These are phyloP conservation scores for Eupithecia insigniata DNA, from an alignment of 2,888 invertebrate genomes.

Conservation along the genomic window DNA sequence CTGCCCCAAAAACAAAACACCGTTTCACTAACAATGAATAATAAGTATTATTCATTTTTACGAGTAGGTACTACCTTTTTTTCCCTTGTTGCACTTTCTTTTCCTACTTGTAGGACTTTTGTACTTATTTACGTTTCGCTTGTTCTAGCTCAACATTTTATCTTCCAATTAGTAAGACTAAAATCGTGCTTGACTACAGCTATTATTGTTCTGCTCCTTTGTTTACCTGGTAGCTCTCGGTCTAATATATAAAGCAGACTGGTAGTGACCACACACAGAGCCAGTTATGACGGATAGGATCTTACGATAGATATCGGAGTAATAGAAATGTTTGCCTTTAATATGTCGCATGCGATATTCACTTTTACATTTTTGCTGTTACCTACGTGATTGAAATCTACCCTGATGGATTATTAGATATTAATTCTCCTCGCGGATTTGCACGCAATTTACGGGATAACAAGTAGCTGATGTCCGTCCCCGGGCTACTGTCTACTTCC, in stretches of 20 bases:
- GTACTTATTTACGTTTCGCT: not conserved
- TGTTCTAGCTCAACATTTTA: conserved; percentile 2
- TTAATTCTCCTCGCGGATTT: no score
- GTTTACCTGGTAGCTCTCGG: not conserved
- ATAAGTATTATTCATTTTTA: not conserved
- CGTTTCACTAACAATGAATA: not conserved
- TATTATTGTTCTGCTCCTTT: not conserved
- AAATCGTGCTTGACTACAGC: not conserved
- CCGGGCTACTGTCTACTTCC: no score
- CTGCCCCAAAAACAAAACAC: not conserved
- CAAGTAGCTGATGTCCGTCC: no score
- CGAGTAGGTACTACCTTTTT: not conserved
- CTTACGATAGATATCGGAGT: not conserved
- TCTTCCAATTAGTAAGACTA: not conserved
- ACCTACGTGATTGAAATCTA: not conserved
- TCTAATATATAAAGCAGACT: conserved; percentile 19
- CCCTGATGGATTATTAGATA: not conserved
- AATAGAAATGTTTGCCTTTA: not conserved
- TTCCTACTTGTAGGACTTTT: no score
- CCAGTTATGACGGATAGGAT: conserved; percentile 24
- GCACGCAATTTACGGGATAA: no score
- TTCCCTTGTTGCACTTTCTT: not conserved
- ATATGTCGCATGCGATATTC: not conserved
- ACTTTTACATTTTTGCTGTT: not conserved
- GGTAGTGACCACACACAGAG: conserved; percentile 28